Conservation (phyloP, 1,140 invertebrate genomes). For the Potamilus streckersoni region DNA sequence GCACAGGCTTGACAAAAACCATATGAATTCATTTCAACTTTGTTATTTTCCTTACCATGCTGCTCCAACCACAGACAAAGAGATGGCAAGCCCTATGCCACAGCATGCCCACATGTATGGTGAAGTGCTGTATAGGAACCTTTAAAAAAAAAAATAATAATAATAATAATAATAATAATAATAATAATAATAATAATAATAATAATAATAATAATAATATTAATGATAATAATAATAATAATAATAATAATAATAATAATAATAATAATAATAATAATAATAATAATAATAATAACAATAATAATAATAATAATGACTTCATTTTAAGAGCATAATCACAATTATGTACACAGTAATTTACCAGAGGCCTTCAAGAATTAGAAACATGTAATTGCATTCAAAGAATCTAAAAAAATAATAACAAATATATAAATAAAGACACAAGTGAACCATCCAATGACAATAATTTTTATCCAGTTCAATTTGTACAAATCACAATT, state of each 20-base stretch:
- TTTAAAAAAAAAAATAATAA: constrained; percentile 28
- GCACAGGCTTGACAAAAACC: neutral
- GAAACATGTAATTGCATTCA: too few species aligned
- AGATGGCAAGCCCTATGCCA: constrained; percentile 92
- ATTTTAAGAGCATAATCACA: neutral
- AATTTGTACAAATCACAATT: too few species aligned
- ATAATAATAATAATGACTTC: neutral
- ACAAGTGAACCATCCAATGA: too few species aligned
- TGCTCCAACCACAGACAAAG: constrained; percentile 96
- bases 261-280: neutral
- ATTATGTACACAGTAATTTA: neutral
- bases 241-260: neutral
- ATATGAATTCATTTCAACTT: too few species aligned
- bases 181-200: neutral
- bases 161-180: neutral
- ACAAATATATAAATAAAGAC: too few species aligned
- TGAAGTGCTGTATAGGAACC: constrained; percentile 83
- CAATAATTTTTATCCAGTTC: too few species aligned
- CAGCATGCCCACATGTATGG: constrained; percentile 95
- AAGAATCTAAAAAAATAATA: too few species aligned
- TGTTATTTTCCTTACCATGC: constrained; percentile 79
- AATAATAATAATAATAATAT: neutral
- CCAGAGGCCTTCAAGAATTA: too few species aligned
- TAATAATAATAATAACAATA: neutral
- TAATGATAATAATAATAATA: neutral